Evolutionary conservation across 2,888 invertebrate species (phyloP).

Genomic region (Eucera pruinosa): DNA sequence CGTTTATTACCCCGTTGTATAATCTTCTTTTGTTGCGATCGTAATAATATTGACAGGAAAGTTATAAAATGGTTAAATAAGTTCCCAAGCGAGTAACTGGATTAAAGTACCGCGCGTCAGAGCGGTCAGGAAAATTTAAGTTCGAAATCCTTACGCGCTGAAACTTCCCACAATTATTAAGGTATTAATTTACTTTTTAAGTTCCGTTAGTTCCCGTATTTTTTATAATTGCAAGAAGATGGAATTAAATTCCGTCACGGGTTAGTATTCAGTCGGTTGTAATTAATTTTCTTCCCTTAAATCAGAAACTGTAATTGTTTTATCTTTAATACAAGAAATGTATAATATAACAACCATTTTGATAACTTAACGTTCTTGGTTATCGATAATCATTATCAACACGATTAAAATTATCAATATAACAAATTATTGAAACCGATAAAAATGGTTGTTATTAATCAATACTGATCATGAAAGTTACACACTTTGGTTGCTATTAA

Average conservation of each 20-base stretch:
- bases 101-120: slow-evolving; percentile 48
- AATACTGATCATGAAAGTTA: too few relatives aligned
- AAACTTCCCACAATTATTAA: slow-evolving; percentile 57
- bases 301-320: too few relatives aligned
- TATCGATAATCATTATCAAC: too few relatives aligned
- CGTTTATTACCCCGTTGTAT: not conserved
- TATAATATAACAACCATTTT: too few relatives aligned
- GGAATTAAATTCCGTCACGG: slow-evolving; percentile 10
- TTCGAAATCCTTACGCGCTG: slow-evolving; percentile 24
- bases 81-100: slow-evolving; percentile 48
- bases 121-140: slow-evolving; percentile 33
- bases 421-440: too few relatives aligned
- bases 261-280: not conserved
- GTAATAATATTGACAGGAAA: slow-evolving; percentile 50
- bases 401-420: too few relatives aligned
- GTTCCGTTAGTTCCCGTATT: slow-evolving; percentile 33
- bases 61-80: slow-evolving; percentile 59
- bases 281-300: not conserved
- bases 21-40: slow-evolving; percentile 13
- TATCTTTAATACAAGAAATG: too few relatives aligned
- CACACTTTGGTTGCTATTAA: too few relatives aligned
- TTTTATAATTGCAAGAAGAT: slow-evolving; percentile 28
- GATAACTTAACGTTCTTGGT: too few relatives aligned
- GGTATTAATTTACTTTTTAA: slow-evolving; percentile 65
- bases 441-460: too few relatives aligned